Base-by-base conservation (phyloP, 2,113 vertebrate genomes). In the Dipodomys merriami region DNA sequence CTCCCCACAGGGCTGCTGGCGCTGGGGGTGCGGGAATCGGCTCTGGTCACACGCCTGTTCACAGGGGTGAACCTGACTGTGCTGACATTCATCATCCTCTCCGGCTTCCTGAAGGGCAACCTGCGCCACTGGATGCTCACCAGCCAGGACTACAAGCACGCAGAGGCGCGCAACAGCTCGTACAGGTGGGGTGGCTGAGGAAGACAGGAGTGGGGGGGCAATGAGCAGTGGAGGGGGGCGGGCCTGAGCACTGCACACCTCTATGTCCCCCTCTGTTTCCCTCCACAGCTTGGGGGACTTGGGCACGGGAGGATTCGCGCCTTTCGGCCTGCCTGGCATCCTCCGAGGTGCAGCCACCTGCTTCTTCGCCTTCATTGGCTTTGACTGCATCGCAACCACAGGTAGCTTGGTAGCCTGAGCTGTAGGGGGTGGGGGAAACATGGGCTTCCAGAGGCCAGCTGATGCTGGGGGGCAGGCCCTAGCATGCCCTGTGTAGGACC, bases 381-480 rank as follows among this genome's bases (percentile, higher is more conserved):
- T 99, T 27, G 99, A 99, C 97, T 99, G 99, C 97, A 99, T 99
- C 0, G 99, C 99, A 83, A 99, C 99, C 9, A 99, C 99, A 98
- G 99, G 99, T 99, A 95, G 95, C 19, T 0, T 0, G 12, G 49
- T 19, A 8, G 53, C 53, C 4, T 13, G 53, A 16, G 53, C 11
- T 13, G 53, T 12, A 0, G 9, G 53, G 15, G 53, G 2, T 0
- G 91, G 33, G 10, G 35, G 7, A 30, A 19, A 2, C 49, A 39
- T 39, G 39, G 39, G 39, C 39, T 39, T 5, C 39, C 39, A 39
- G 39, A 68, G 46, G 7, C 20, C 65, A 3, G 6, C 25, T 27
- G 62, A 23, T 46, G 64, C 44, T 0, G n/a, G n/a, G 67, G 8
- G 30, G 6, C 5, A 25, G 49, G 49, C 49, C 49, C 10, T 49